Conservation (phyloP, 2,888 invertebrate genomes). For the Chelonus formosanus region DNA sequence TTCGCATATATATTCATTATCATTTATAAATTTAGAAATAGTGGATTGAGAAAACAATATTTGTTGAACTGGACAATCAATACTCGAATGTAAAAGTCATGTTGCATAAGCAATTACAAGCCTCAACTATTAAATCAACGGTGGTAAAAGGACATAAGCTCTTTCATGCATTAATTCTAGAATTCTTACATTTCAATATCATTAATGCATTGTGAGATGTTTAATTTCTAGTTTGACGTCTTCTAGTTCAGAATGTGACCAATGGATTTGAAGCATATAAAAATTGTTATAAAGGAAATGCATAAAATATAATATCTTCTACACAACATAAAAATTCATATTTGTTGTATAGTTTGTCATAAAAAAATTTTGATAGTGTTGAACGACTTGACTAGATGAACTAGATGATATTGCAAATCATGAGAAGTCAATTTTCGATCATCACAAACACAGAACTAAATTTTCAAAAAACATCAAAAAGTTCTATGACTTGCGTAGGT, state of each 20-base stretch:
- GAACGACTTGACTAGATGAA: conserved; percentile 84
- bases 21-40: conserved; percentile 64
- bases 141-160: conserved; percentile 87
- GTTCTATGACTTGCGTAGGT: conserved; percentile 93
- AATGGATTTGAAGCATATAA: conserved; percentile 79
- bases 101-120: conserved; percentile 87
- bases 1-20: conserved; percentile 70
- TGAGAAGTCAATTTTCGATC: conserved; percentile 84
- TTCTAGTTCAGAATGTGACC: conserved; percentile 86
- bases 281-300: conserved; percentile 87
- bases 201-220: conserved; percentile 84
- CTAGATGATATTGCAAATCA: conserved; percentile 82
- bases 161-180: conserved; percentile 85
- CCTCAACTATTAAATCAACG: conserved; percentile 89
- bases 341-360: conserved; percentile 84
- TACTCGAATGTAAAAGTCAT: conserved; percentile 82
- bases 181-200: too few relatives aligned
- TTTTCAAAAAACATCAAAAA: too few relatives aligned
- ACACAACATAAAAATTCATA: conserved; percentile 88
- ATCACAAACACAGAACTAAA: too few relatives aligned
- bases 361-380: conserved; percentile 84
- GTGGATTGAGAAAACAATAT: conserved; percentile 73
- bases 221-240: conserved; percentile 90
- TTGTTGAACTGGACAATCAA: conserved; percentile 86
- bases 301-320: conserved; percentile 90